Base-by-base conservation (phyloP, 2,888 invertebrate species). In the Eubasilissa splendida region DNA sequence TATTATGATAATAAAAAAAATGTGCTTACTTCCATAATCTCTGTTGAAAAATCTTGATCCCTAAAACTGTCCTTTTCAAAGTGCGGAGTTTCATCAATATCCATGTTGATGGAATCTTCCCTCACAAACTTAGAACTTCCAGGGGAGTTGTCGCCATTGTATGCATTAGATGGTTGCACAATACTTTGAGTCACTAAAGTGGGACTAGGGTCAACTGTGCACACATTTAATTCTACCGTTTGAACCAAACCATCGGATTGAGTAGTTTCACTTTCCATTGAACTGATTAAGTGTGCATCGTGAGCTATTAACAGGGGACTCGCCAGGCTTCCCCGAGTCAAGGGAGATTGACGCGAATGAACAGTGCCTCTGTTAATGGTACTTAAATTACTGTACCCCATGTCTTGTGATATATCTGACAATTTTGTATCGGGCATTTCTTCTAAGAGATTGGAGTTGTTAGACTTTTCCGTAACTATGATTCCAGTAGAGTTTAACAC, bases 11-110 rank as follows among this genome's bases (percentile, higher is more conserved):
- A 63, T 84, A 73, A 85, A 85, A 60, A 83, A 22, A 22, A 22
- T 22, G 22, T 22, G 22, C 86, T 86, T 81, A 88, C 91, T 87
- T 95, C 95, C 95, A 95, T 95, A 85, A 93, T 94, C 87, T 95
- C 95, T 85, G 94, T 93, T 31, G 94, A 94, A 8, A 94, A 94
- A 87, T 94, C 94, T 56, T 93, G 92, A 86, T 94, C 94, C 50
- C 82, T 78, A 31, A 81, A 76, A 58, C 70, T 79, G 66, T 75
- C 79, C 56, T 81, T 83, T 11, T 83, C 82, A 53, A 77, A 81
- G 7, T 77, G 79, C 10, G 78, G 68, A 12, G 83, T 71, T 80
- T 92, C 92, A 85, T 92, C 92, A 33, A 92, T 90, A 85, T 93
- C 93, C 90, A 93, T 93, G 56, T 91, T 91, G 70, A 87, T 88